Evolutionary conservation across 53 echinoderm and acorn worm species (phyloP).

Genomic region (Temnopleurus reevesii): DNA sequence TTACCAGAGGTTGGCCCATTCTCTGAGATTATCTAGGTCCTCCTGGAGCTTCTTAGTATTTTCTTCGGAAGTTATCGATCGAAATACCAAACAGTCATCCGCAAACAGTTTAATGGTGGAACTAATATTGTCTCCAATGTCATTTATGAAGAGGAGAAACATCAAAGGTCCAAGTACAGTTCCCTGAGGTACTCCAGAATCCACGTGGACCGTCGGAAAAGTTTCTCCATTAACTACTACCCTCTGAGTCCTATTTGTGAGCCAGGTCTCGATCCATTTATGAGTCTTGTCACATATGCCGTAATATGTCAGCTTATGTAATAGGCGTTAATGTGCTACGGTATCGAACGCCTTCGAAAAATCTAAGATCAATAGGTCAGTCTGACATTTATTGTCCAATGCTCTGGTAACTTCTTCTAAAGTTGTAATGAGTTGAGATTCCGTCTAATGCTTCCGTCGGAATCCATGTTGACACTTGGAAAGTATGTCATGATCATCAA

Average conservation of each 20-base stretch:
- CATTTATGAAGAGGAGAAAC: neutral
- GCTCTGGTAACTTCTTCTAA: no score
- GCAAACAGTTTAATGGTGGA: no score
- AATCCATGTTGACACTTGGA: no score
- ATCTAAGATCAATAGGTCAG: neutral
- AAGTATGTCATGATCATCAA: no score
- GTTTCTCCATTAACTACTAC: neutral
- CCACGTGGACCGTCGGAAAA: neutral
- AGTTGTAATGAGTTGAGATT: no score
- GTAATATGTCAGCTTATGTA: neutral
- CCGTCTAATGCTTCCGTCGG: no score
- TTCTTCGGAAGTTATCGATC: no score
- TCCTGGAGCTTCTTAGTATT: no score
- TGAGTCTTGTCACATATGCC: neutral
- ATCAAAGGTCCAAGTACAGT: neutral
- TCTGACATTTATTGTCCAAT: no score
- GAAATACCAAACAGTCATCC: no score
- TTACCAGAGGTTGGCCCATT: no score
- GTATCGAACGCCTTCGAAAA: neutral
- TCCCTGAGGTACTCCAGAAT: neutral
- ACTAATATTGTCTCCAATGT: neutral
- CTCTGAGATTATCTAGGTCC: no score
- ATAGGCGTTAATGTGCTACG: neutral
- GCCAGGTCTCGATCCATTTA: neutral
- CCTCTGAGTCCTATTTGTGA: neutral